These are phyloP conservation scores for Sinocyclocheilus anshuiensis DNA, from an alignment of 2,113 vertebrate genomes.

Conservation along the genomic window DNA sequence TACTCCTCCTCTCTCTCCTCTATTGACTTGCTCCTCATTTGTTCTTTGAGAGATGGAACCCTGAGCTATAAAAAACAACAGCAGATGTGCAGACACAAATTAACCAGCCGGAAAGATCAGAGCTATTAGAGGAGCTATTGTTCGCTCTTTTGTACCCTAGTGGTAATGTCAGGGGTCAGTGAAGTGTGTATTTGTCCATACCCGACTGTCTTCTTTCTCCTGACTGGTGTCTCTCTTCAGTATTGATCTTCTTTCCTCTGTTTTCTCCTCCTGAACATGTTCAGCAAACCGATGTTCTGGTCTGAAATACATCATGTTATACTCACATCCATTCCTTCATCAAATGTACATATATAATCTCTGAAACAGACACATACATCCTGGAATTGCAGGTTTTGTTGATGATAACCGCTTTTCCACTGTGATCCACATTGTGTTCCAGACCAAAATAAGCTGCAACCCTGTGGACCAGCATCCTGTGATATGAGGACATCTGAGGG, in stretches of 20 bases:
- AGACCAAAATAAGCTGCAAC: constrained; percentile 95
- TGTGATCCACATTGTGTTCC: constrained; percentile 98
- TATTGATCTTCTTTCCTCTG: constrained; percentile 70
- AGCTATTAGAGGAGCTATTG: not conserved
- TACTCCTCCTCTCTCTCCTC: constrained; percentile 98
- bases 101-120: not conserved
- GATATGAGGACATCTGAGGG: constrained; percentile 95
- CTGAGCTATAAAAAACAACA: constrained; percentile 36
- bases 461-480: constrained; percentile 95
- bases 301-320: constrained; percentile 51
- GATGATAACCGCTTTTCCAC: constrained; percentile 94
- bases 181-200: constrained; percentile 32
- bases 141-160: not conserved
- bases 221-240: constrained; percentile 74
- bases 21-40: constrained; percentile 96
- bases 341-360: not conserved
- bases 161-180: not conserved
- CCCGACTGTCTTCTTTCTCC: constrained; percentile 70
- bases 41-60: constrained; percentile 81
- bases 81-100: constrained; percentile 14
- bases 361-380: constrained; percentile 77
- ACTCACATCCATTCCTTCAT: not conserved
- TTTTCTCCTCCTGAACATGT: constrained; percentile 68
- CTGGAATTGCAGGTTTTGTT: constrained; percentile 92
- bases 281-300: constrained; percentile 72